phyloP scores from a whole-genome alignment of 1,140 invertebrate species.

The Pomacea maculata region DNA sequence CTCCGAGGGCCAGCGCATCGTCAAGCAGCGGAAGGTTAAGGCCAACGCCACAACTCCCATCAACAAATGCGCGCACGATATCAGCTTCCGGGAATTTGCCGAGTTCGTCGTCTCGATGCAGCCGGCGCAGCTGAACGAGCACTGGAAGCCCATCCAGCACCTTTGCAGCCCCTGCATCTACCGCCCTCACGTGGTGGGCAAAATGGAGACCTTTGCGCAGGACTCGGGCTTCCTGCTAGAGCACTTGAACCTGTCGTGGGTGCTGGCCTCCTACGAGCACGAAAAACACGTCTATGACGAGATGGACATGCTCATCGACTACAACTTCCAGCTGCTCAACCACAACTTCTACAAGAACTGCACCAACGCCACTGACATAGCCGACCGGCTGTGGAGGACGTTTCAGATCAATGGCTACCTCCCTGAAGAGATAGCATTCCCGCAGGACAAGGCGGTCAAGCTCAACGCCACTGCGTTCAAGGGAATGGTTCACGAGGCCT shows the following conservation, averaged over 20 bases:
- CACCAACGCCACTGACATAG: conserved; percentile 24
- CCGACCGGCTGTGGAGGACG: conserved; percentile 28
- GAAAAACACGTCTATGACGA: conserved; percentile 21
- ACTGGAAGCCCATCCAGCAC: conserved; percentile 37
- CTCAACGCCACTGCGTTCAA: conserved; percentile 6
- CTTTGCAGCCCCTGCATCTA: conserved; percentile 38
- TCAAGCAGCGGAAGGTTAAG: conserved; percentile 20
- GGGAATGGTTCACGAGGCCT: conserved; percentile 1
- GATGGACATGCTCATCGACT: conserved; percentile 34
- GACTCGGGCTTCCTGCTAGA: conserved; percentile 28
- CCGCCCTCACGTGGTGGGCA: conserved; percentile 35
- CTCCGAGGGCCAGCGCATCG: conserved; percentile 23
- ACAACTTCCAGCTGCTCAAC: conserved; percentile 30
- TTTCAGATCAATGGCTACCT: conserved; percentile 41
- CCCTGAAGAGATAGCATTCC: conserved; percentile 19
- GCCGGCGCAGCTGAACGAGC: conserved; percentile 28
- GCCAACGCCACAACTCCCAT: not conserved
- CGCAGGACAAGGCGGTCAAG: not conserved
- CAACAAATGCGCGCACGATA: conserved; percentile 30
- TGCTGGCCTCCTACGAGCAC: conserved; percentile 13
- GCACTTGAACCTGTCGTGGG: conserved; percentile 17
- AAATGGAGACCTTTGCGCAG: conserved; percentile 36
- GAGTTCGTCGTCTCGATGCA: conserved; percentile 19
- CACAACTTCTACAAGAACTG: conserved; percentile 22
- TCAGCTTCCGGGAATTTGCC: conserved; percentile 38